phyloP scores from a whole-genome alignment of 64 coral and sea anemone species.

The Porites australiensis region DNA sequence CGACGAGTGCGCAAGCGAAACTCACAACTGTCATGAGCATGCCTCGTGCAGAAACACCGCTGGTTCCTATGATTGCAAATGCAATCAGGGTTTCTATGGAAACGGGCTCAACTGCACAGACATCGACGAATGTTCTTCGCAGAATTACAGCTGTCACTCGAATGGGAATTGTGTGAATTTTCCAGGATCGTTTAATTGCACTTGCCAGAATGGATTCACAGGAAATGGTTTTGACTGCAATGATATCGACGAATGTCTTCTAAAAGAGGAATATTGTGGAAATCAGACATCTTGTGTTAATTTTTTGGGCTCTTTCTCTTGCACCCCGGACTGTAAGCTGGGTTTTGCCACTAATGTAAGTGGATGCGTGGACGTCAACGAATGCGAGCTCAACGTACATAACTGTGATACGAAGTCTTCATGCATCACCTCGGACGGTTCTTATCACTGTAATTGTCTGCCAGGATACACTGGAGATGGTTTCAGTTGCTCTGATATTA shows the following conservation, averaged over 20 bases:
- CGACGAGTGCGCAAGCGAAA: conserved; percentile 12
- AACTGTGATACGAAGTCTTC: conserved; percentile 24
- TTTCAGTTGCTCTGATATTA: conserved; percentile 8
- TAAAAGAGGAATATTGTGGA: background rate
- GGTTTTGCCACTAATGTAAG: conserved; percentile 41
- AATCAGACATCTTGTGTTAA: conserved; percentile 4
- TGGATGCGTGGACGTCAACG: conserved; percentile 47
- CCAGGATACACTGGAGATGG: conserved; percentile 44
- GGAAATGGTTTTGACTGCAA: conserved; percentile 37
- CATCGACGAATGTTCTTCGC: conserved; percentile 2
- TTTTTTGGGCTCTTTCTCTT: background rate
- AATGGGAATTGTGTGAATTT: conserved; percentile 35
- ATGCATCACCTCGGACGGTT: conserved; percentile 34
- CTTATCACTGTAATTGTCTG: conserved; percentile 36
- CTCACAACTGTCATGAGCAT: conserved; percentile 9
- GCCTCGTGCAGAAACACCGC: conserved; percentile 29
- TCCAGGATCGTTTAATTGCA: conserved; percentile 13
- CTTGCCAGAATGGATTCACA: conserved; percentile 30
- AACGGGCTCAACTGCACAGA: conserved; percentile 6
- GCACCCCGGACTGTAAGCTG: conserved; percentile 30
- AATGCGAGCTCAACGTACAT: conserved; percentile 19
- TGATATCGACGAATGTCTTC: conserved; percentile 53
- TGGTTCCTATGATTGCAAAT: conserved; percentile 45
- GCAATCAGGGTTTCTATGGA: conserved; percentile 34
- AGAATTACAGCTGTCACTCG: conserved; percentile 8